phyloP scores from a whole-genome alignment of 2,888 invertebrate species.

The Halictus ligatus region DNA sequence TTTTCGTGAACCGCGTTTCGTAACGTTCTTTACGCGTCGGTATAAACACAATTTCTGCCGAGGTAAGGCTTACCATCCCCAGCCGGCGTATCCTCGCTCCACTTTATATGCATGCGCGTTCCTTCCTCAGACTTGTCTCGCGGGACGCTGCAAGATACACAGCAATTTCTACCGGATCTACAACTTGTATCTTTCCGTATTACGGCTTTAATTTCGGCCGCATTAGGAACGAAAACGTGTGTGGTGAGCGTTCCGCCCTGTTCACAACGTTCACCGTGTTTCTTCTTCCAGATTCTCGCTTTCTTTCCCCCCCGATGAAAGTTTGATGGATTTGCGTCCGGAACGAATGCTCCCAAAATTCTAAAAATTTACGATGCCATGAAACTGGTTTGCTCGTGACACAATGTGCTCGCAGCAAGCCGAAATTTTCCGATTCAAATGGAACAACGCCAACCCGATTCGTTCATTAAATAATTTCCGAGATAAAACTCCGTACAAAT shows the following conservation, averaged over 20 bases:
- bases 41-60: slow-evolving; percentile 74
- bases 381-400: background rate
- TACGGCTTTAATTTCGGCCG: slow-evolving; percentile 66
- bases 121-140: slow-evolving; percentile 68
- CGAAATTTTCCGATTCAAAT: background rate
- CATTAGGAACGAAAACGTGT: slow-evolving; percentile 42
- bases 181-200: slow-evolving; percentile 66
- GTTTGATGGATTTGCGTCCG: background rate
- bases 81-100: slow-evolving; percentile 64
- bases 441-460: background rate
- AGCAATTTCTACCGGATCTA: slow-evolving; percentile 71
- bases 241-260: background rate
- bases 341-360: background rate
- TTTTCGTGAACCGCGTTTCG: slow-evolving; percentile 55
- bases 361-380: background rate
- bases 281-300: background rate
- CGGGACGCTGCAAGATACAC: slow-evolving; percentile 69
- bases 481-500: too few species aligned
- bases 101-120: slow-evolving; percentile 73
- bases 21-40: slow-evolving; percentile 69
- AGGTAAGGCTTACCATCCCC: slow-evolving; percentile 59
- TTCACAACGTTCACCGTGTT: background rate
- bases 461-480: too few species aligned
- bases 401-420: background rate
- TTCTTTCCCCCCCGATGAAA: too few species aligned